Evolutionary conservation across 2,113 vertebrate species (phyloP).

Genomic region (Brienomyrus brachyistius): DNA sequence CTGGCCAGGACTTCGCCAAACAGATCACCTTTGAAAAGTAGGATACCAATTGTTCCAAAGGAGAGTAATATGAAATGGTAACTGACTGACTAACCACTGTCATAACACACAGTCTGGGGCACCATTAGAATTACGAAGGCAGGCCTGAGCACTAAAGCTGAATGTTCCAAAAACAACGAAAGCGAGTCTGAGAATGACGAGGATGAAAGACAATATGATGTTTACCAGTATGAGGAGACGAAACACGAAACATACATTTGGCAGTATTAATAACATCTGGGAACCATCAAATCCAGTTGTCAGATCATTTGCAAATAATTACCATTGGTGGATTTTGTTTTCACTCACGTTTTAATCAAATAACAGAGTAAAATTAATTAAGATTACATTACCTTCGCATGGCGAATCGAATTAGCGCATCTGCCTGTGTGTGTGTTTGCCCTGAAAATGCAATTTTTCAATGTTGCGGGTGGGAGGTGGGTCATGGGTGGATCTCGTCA

Average conservation of each 20-base stretch:
- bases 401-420: slow-evolving; percentile 51
- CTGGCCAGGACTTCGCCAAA: not conserved
- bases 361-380: slow-evolving; percentile 58
- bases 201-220: not conserved
- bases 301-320: slow-evolving; percentile 52
- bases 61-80: not conserved
- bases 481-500: slow-evolving; percentile 32
- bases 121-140: not conserved
- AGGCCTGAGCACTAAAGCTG: not conserved
- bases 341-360: slow-evolving; percentile 56
- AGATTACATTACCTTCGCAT: slow-evolving; percentile 44
- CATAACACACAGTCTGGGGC: not conserved
- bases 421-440: slow-evolving; percentile 35
- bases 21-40: not conserved
- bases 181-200: not conserved
- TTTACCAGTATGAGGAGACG: slow-evolving; percentile 19
- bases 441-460: slow-evolving; percentile 42
- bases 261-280: slow-evolving; percentile 32
- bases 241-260: slow-evolving; percentile 18
- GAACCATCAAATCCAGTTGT: slow-evolving; percentile 31
- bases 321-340: slow-evolving; percentile 46
- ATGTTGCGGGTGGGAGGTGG: slow-evolving; percentile 14
- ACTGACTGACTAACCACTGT: not conserved
- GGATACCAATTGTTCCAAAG: not conserved
- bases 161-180: not conserved